Base-by-base conservation (phyloP, 2,797 vertebrate species). In the Rhinatrema bivittatum region DNA sequence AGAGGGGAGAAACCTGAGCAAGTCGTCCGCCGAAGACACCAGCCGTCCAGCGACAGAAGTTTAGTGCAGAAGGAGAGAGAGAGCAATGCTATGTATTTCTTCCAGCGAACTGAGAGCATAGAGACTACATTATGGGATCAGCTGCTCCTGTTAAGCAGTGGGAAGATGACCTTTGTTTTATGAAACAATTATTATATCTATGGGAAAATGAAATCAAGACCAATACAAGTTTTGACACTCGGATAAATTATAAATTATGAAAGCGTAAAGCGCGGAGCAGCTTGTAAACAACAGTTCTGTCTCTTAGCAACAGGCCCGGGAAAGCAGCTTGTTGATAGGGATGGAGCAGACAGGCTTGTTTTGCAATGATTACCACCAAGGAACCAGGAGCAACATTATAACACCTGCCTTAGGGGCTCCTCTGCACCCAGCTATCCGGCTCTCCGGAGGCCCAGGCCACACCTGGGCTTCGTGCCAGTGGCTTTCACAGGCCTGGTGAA, bases 221-320 rank as follows among this genome's bases (percentile, higher is more conserved):
- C 12, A 50, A 30, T 46, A 62, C 54, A 75, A 70, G 46, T 76
- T 78, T 74, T 76, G 75, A 78, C 72, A 68, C 60, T 46, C 62
- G 69, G 68, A 74, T 79, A 81, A 84, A 86, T 79, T 68, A 75
- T 82, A 77, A 81, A 85, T 85, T 85, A 81, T 68, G 67, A 77
- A 79, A 78, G 69, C 83, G 74, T 65, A 67, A 58, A 60, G 76
- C 73, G 79, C 67, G 16, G 43, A 70, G 65, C 62, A 82, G 79
- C 80, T 79, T 80, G 79, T 84, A 85, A 87, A 87, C 85, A 86
- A 82, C 65, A 64, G 73, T 75, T 67, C 68, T 68, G 84, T 87
- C 74, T 87, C 87, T 73, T 83, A 84, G 86, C 84, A 87, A 87
- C 82, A 12, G 72, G 56, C 57, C 29, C 53, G 40, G 56, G 56